phyloP scores from a whole-genome alignment of 1,140 invertebrate species.

The Aporrectodea caliginosa region DNA sequence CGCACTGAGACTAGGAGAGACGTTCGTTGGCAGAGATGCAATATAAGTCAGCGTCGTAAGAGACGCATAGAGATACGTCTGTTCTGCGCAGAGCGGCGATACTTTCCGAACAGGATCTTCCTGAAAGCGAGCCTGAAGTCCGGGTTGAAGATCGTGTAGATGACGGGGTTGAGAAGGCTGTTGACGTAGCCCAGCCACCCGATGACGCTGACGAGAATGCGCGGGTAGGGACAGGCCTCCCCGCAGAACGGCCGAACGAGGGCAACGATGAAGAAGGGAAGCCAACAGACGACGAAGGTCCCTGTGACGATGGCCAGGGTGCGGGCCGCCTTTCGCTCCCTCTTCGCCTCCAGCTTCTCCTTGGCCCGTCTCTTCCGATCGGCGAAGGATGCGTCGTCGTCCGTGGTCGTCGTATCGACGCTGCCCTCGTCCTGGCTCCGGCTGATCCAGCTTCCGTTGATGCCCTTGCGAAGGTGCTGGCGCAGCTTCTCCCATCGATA shows the following conservation, averaged over 20 bases:
- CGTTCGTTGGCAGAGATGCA: too few relatives aligned
- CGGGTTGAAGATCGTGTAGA: constrained; percentile 67
- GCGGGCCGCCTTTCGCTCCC: constrained; percentile 57
- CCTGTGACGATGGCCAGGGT: constrained; percentile 62
- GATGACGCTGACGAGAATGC: constrained; percentile 46
- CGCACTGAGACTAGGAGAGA: too few relatives aligned
- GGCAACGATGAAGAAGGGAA: constrained; percentile 63
- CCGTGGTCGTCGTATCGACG: background rate
- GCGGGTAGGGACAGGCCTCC: constrained; percentile 51
- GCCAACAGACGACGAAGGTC: constrained; percentile 62
- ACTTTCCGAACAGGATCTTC: constrained; percentile 26
- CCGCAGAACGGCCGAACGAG: constrained; percentile 61
- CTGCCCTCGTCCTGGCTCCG: background rate
- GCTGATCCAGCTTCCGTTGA: background rate
- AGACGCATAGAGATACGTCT: background rate
- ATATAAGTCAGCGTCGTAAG: too few relatives aligned
- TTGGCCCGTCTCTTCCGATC: constrained; percentile 39
- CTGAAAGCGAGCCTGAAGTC: constrained; percentile 59
- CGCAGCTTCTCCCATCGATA: background rate
- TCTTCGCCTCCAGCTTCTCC: constrained; percentile 56
- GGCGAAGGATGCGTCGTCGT: background rate
- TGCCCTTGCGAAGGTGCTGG: background rate
- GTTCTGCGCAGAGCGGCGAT: background rate
- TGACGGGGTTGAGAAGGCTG: constrained; percentile 58
- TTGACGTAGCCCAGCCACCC: constrained; percentile 60